These are phyloP conservation scores for Plagodis pulveraria DNA, from an alignment of 2,888 invertebrate species.

Conservation along the genomic window DNA sequence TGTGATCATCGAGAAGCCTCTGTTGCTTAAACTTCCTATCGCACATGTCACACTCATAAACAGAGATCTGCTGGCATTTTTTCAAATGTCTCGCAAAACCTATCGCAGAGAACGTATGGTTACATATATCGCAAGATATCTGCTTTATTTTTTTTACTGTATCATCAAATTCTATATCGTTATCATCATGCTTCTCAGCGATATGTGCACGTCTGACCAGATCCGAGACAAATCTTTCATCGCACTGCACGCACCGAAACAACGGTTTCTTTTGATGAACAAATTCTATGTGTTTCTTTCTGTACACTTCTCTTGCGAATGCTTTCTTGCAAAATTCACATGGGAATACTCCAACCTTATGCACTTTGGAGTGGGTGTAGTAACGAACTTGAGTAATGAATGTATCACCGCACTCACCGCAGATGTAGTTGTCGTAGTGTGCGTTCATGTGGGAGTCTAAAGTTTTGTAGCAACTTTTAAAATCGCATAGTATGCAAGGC, in stretches of 20 bases:
- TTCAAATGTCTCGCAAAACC: constrained; percentile 69
- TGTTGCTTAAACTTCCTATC: constrained; percentile 40
- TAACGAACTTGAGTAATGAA: constrained; percentile 51
- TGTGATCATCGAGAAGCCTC: constrained; percentile 46
- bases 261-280: constrained; percentile 48
- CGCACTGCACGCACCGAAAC: constrained; percentile 59
- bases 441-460: constrained; percentile 69
- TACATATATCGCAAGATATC: neutral
- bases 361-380: constrained; percentile 68
- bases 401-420: constrained; percentile 63
- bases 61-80: neutral
- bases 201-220: constrained; percentile 54
- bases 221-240: constrained; percentile 46
- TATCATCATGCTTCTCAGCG: constrained; percentile 52
- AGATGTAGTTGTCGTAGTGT: constrained; percentile 66
- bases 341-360: constrained; percentile 64
- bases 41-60: constrained; percentile 40
- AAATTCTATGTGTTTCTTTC: constrained; percentile 51
- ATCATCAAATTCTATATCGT: constrained; percentile 14
- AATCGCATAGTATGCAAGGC: constrained; percentile 58
- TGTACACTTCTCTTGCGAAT: constrained; percentile 63
- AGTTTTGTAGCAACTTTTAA: constrained; percentile 47
- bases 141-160: neutral
- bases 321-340: constrained; percentile 75
- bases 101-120: neutral